A percentile compares a stretch with the other conserved stretches of the same genome.
These are phyloP conservation scores for Ptilonorhynchus violaceus DNA, from an alignment of 2,113 vertebrate genomes.

Conservation along the genomic window DNA sequence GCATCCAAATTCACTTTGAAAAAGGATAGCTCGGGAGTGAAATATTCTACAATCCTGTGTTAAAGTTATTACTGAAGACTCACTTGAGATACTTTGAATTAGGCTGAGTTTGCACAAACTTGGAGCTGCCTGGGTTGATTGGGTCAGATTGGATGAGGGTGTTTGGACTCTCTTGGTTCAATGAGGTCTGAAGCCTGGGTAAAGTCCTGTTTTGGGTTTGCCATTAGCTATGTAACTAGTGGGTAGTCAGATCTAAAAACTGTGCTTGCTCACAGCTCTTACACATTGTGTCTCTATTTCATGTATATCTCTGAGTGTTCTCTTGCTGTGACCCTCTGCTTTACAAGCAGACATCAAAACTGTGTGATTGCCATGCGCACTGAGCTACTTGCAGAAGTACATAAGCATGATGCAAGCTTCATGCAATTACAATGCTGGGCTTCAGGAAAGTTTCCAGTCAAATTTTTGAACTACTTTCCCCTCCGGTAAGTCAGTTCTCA, in stretches of 20 bases:
- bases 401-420: not conserved
- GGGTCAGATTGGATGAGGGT: too few species aligned
- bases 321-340: not conserved
- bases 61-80: not conserved
- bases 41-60: not conserved
- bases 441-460: not conserved
- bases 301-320: not conserved
- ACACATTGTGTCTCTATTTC: not conserved
- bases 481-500: not conserved
- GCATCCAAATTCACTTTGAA: not conserved
- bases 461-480: not conserved
- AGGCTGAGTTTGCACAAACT: not conserved
- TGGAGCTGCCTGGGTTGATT: not conserved
- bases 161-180: not conserved
- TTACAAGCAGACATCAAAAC: not conserved
- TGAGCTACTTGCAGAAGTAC: not conserved
- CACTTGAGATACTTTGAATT: not conserved
- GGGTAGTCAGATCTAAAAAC: not conserved
- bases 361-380: not conserved
- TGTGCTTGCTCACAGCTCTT: not conserved
- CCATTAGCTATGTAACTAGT: not conserved
- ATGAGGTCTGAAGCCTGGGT: not conserved
- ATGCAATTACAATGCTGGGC: not conserved
- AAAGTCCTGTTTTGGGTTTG: not conserved
- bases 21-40: not conserved